phyloP scores from a whole-genome alignment of 2,797 vertebrate genomes.

The Hemitrygon akajei region DNA sequence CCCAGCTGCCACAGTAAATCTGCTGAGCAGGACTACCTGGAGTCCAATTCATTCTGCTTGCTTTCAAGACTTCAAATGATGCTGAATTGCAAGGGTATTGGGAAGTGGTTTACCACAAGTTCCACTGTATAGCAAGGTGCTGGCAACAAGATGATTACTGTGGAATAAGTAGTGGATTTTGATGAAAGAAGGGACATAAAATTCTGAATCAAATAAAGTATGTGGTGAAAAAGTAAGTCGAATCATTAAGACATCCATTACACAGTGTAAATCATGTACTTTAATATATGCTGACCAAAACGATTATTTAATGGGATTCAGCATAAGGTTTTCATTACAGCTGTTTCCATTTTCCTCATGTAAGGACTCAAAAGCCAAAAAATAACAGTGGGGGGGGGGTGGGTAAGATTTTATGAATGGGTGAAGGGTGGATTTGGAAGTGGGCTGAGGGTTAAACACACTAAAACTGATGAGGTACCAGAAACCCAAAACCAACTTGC shows the following conservation, averaged over 20 bases:
- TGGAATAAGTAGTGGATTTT: not conserved
- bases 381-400: not conserved
- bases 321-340: not conserved
- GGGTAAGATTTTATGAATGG: too few species aligned
- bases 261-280: conserved; percentile 27
- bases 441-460: too few species aligned
- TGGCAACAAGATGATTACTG: conserved; percentile 6
- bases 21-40: not conserved
- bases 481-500: too few species aligned
- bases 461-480: too few species aligned
- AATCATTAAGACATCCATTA: conserved; percentile 9
- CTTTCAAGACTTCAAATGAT: conserved; percentile 7
- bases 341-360: not conserved
- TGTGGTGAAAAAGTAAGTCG: conserved; percentile 23
- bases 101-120: conserved; percentile 31
- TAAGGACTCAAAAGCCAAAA: not conserved
- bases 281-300: conserved; percentile 15
- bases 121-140: conserved; percentile 21
- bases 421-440: too few species aligned
- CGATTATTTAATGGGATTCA: not conserved
- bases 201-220: not conserved
- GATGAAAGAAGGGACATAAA: conserved; percentile 17
- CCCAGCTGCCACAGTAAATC: not conserved
- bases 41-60: not conserved
- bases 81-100: conserved; percentile 17